phyloP scores from a whole-genome alignment of 2,797 vertebrate genomes.

The Apodemus agrarius region DNA sequence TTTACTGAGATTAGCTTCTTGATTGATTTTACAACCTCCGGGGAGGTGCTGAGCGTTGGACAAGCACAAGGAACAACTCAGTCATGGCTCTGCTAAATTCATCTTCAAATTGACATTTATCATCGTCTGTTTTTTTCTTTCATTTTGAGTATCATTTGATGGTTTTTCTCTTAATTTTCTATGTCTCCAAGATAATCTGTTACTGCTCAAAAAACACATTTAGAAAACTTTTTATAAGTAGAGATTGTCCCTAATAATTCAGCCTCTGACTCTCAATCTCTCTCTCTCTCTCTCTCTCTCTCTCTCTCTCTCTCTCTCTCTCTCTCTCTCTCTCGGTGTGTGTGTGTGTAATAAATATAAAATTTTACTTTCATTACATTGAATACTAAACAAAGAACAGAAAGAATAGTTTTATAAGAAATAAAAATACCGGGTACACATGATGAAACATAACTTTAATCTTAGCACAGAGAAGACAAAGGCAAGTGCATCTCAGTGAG shows the following conservation, averaged over 20 bases:
- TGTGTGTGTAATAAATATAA: not conserved
- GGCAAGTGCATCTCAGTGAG: not conserved
- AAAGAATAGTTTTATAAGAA: not conserved
- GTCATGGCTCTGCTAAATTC: constrained; percentile 31
- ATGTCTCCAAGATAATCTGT: constrained; percentile 33
- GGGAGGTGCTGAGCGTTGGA: constrained; percentile 20
- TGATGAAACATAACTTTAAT: not conserved
- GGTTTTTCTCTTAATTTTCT: not conserved
- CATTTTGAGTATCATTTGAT: constrained; percentile 33
- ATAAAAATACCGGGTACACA: not conserved
- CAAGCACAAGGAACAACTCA: constrained; percentile 42
- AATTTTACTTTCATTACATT: not conserved
- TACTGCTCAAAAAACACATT: not conserved
- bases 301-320: no score
- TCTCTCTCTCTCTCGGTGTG: no score
- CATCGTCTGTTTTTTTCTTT: constrained; percentile 21
- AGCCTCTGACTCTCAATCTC: not conserved
- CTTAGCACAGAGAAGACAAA: not conserved
- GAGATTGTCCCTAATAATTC: not conserved
- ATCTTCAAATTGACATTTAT: constrained; percentile 66
- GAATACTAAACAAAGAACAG: not conserved
- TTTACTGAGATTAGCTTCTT: constrained; percentile 55
- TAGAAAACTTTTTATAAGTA: not conserved
- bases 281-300: no score
- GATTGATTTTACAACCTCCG: not conserved